A percentile compares a stretch with the other conserved stretches of the same genome.
Evolutionary conservation across 2,113 vertebrate genomes (phyloP).

Genomic region (Malurus cyaneus): DNA sequence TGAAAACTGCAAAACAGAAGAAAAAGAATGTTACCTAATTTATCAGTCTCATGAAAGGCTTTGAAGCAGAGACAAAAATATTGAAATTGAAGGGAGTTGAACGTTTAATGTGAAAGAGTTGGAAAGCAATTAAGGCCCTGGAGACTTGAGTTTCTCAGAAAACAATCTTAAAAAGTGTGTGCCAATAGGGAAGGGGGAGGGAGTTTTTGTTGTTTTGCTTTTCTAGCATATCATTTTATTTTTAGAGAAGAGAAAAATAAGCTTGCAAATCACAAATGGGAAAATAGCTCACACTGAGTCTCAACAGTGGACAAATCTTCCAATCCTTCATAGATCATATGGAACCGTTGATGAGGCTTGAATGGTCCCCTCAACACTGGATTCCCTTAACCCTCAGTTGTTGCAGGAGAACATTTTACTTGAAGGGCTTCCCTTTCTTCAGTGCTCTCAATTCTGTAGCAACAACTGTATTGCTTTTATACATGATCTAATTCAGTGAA

Average conservation of each 20-base stretch:
- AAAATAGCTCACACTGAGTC: background rate
- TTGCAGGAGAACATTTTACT: background rate
- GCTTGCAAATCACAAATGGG: background rate
- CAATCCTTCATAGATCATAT: background rate
- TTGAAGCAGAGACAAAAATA: background rate
- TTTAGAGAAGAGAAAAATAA: background rate
- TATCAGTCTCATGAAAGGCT: background rate
- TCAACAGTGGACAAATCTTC: background rate
- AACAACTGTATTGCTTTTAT: background rate
- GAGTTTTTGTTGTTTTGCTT: background rate
- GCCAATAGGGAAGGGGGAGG: background rate
- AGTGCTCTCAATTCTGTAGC: background rate
- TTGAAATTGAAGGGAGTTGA: background rate
- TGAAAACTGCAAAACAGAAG: background rate
- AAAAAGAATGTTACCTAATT: background rate
- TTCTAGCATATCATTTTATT: background rate
- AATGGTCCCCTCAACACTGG: fast-evolving
- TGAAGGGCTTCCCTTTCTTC: background rate
- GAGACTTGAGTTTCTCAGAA: background rate
- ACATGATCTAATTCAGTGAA: background rate
- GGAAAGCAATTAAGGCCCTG: background rate
- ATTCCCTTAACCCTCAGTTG: background rate
- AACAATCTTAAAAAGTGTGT: background rate
- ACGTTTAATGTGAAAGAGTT: background rate
- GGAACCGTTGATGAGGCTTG: background rate